phyloP scores from a whole-genome alignment of 2,113 vertebrate species.

The Xiphias gladius region DNA sequence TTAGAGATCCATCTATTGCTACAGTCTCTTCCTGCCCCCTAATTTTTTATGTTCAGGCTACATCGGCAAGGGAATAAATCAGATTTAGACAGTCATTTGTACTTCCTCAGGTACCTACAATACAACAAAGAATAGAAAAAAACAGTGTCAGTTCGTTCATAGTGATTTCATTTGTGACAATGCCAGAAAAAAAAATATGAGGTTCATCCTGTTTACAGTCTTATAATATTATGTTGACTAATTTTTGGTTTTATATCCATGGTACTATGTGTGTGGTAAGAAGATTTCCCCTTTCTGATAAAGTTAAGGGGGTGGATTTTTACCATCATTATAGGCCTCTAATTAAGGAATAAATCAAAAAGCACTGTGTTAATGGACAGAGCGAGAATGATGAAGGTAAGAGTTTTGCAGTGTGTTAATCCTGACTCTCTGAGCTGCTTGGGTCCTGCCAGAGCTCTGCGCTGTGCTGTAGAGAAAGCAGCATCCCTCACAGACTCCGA shows the following conservation, averaged over 20 bases:
- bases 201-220: background rate
- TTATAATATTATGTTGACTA: background rate
- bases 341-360: slow-evolving; percentile 56
- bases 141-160: background rate
- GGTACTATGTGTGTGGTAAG: background rate
- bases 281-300: background rate
- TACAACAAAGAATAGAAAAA: background rate
- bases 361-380: background rate
- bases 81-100: background rate
- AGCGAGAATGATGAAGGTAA: background rate
- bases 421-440: background rate
- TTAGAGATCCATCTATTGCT: background rate
- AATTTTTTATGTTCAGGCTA: background rate
- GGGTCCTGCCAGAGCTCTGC: slow-evolving; percentile 5
- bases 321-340: slow-evolving; percentile 10
- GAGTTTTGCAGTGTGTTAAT: slow-evolving; percentile 34
- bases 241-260: background rate
- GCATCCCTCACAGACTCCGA: slow-evolving; percentile 1
- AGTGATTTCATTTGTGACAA: background rate
- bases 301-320: background rate
- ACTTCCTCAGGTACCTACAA: background rate
- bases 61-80: background rate
- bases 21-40: background rate
- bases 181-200: background rate
- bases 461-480: slow-evolving; percentile 10